These are phyloP conservation scores for Mastomys natalensis DNA, from an alignment of 2,113 vertebrate genomes.

Conservation along the genomic window DNA sequence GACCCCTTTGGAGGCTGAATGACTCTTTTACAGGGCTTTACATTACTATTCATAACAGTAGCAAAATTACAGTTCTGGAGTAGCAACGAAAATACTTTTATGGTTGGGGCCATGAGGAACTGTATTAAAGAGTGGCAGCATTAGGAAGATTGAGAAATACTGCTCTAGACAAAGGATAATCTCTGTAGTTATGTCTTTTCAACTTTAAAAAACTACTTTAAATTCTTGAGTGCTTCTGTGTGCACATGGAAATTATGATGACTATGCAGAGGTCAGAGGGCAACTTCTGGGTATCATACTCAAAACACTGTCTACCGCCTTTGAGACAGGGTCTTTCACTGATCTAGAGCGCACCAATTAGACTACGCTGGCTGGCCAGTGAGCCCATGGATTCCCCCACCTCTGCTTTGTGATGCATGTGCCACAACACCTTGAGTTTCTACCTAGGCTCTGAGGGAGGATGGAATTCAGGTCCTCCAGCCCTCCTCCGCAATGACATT, in stretches of 20 bases:
- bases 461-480: background rate
- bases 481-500: background rate
- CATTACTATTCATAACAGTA: background rate
- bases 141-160: background rate
- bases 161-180: background rate
- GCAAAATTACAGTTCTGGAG: background rate
- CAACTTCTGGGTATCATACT: background rate
- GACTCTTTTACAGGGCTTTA: background rate
- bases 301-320: background rate
- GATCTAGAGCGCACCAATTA: background rate
- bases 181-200: background rate
- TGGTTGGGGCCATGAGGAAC: background rate
- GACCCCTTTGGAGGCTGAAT: background rate
- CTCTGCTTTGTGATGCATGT: too few species aligned
- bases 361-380: background rate
- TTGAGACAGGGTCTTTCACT: background rate
- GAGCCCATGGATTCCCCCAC: background rate
- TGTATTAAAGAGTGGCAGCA: background rate
- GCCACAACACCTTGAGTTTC: too few species aligned
- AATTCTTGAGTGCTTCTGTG: background rate
- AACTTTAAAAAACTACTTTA: slow-evolving; percentile 7
- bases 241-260: background rate
- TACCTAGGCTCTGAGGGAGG: background rate
- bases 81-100: background rate
- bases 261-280: background rate